Percentiles rank a stretch among this genome's conserved stretches.
Conservation (phyloP, 2,888 invertebrate species). For the Nemotelus nigrinus region DNA sequence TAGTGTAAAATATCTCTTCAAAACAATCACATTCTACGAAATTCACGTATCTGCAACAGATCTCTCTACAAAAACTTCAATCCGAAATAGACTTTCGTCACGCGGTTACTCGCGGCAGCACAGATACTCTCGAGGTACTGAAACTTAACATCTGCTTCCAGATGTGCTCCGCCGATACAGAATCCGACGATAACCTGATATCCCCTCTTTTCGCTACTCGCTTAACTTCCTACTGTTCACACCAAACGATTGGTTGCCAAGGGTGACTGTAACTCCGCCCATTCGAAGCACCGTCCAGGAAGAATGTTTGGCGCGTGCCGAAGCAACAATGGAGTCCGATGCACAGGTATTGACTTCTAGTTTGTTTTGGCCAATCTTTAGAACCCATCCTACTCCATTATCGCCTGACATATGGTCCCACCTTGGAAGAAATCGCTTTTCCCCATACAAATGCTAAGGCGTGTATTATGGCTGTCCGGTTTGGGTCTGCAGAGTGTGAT, state of each 20-base stretch:
- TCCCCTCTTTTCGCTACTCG: conserved; percentile 31
- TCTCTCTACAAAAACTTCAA: neutral
- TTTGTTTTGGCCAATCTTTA: neutral
- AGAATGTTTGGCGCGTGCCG: conserved; percentile 7
- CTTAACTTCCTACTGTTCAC: neutral
- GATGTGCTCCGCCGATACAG: conserved; percentile 18
- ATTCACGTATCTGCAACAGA: too few relatives aligned
- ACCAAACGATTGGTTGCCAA: conserved; percentile 34
- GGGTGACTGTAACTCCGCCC: conserved; percentile 19
- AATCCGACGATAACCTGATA: conserved; percentile 33
- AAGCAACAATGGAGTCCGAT: conserved; percentile 41
- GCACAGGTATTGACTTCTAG: neutral
- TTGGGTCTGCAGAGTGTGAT: neutral
- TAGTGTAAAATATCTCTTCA: too few relatives aligned
- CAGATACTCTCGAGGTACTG: conserved; percentile 49
- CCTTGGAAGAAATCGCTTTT: neutral
- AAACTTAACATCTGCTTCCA: conserved; percentile 42
- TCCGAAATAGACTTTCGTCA: conserved; percentile 7
- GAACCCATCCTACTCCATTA: neutral
- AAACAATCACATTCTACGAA: too few relatives aligned
- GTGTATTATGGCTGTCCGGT: neutral
- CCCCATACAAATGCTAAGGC: neutral
- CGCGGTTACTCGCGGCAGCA: conserved; percentile 41
- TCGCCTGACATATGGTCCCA: neutral
- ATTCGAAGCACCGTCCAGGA: neutral